Conservation (phyloP, 2,888 invertebrate genomes). For the Drosophila vallismaia region DNA sequence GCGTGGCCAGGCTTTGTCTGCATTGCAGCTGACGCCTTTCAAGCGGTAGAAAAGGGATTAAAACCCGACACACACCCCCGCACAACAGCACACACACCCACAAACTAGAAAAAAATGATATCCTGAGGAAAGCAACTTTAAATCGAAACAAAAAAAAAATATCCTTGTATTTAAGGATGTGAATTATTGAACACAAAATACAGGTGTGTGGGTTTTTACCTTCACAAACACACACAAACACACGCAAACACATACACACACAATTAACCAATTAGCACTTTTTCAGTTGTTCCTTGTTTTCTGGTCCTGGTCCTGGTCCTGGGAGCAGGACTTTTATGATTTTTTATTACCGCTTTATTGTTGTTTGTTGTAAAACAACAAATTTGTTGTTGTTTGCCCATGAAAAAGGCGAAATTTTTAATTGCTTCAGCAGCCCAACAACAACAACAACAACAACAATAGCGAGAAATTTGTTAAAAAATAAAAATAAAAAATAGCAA, state of each 20-base stretch:
- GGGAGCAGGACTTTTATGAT: constrained; percentile 49
- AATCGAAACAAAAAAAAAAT: constrained; percentile 5
- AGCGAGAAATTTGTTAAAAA: constrained; percentile 12
- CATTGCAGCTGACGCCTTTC: constrained; percentile 63
- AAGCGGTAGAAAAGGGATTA: constrained; percentile 12
- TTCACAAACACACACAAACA: constrained; percentile 5
- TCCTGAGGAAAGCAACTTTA: constrained; percentile 5
- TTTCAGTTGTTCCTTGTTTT: constrained; percentile 49
- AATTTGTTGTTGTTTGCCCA: constrained; percentile 75
- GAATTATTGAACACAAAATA: constrained; percentile 48
- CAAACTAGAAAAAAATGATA: not conserved
- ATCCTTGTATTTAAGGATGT: constrained; percentile 21
- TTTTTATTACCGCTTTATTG: constrained; percentile 61
- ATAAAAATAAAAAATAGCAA: constrained; percentile 24
- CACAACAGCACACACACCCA: too few species aligned
- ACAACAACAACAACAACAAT: constrained; percentile 9
- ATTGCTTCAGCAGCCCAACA: constrained; percentile 66
- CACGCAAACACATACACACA: constrained; percentile 44
- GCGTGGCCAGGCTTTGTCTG: constrained; percentile 66
- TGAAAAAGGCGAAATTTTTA: constrained; percentile 66
- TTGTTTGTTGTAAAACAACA: constrained; percentile 69
- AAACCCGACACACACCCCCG: not conserved
- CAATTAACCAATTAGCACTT: constrained; percentile 74
- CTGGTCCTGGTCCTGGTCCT: not conserved
- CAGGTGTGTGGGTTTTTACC: not conserved